Conservation (phyloP, 2,888 invertebrate genomes). For the Periphyllus acericola region DNA sequence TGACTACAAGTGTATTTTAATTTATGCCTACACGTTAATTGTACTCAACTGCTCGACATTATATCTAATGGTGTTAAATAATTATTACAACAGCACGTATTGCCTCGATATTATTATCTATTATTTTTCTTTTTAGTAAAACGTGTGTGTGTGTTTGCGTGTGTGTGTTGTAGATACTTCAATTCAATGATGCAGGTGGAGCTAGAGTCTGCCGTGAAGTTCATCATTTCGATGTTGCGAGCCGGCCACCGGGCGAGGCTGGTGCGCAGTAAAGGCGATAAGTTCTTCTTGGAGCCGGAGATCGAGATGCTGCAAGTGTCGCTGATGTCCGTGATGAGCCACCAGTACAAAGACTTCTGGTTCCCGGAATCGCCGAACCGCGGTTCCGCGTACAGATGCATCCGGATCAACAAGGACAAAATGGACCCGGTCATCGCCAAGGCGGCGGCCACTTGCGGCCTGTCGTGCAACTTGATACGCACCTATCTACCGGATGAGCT, state of each 20-base stretch:
- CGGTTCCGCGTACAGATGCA: conserved; percentile 78
- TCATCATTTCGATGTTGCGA: conserved; percentile 65
- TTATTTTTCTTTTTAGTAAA: too few species aligned
- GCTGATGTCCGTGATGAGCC: conserved; percentile 70
- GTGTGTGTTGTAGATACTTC: too few species aligned
- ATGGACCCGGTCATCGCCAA: conserved; percentile 76
- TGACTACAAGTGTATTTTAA: too few species aligned
- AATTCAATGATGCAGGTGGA: conserved; percentile 37
- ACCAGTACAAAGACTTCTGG: conserved; percentile 77
- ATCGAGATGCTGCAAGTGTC: conserved; percentile 71
- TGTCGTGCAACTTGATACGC: conserved; percentile 72
- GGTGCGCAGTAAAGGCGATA: conserved; percentile 68
- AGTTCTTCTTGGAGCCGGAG: conserved; percentile 65
- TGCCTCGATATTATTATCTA: too few species aligned
- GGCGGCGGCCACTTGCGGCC: conserved; percentile 75
- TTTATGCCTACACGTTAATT: too few species aligned
- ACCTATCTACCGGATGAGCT: conserved; percentile 74
- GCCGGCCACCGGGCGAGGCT: conserved; percentile 67
- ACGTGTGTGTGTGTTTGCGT: not conserved
- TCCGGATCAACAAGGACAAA: conserved; percentile 76
- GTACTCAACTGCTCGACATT: too few species aligned
- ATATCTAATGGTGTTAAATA: not conserved
- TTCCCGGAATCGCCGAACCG: conserved; percentile 78
- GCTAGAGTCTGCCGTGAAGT: conserved; percentile 46
- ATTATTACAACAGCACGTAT: not conserved